Evolutionary conservation across 2,113 vertebrate species (phyloP), one percentile per base, ranked within the genome.

Genomic region (Neopipo cinnamomea): DNA sequence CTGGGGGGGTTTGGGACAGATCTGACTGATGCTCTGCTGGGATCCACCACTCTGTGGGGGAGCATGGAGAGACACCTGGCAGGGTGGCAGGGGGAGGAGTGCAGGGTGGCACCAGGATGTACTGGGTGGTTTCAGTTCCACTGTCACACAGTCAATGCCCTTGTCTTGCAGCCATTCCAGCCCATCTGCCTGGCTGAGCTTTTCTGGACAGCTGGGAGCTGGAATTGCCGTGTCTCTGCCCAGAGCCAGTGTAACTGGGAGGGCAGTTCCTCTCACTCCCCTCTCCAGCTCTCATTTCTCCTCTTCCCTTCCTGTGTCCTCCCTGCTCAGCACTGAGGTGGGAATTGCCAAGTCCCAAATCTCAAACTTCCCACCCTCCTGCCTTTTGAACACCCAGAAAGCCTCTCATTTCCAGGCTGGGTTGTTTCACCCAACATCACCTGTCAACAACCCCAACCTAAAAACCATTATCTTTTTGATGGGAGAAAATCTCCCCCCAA

Each of bases 31-130:
- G 3, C 25, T 55, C 8, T 16, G 35, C 23, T n/a, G 33, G 23
- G 42, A 63, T 70, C 42, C 35, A 21, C 16, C 49, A 39, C 0
- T 0, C 11, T 58, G 0, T 11, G 65, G 67, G 30, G 30, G 16
- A 81, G 37, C 27, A 63, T 59, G 80, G 75, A 65, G 62, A 27
- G 4, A 81, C 22, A 17, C 2, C 1, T 11, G 76, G 47, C 1
- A 7, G 42, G 30, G 37, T 21, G 66, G 11, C 2, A 4, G 8
- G 20, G 27, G 17, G 35, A 59, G 21, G 18, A 61, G 11, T 1
- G 4, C 31, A 53, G 42, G 19, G 15, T 50, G 50, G 50, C 50
- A 28, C 50, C 50, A 62, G 33, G 63, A 23, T 12, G 18, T 55
- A 8, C 39, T 9, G 9, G 15, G 9, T 42, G 47, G 44, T 44